Conservation (phyloP, 2,888 invertebrate species). For the Sinhomidia bicolor region DNA sequence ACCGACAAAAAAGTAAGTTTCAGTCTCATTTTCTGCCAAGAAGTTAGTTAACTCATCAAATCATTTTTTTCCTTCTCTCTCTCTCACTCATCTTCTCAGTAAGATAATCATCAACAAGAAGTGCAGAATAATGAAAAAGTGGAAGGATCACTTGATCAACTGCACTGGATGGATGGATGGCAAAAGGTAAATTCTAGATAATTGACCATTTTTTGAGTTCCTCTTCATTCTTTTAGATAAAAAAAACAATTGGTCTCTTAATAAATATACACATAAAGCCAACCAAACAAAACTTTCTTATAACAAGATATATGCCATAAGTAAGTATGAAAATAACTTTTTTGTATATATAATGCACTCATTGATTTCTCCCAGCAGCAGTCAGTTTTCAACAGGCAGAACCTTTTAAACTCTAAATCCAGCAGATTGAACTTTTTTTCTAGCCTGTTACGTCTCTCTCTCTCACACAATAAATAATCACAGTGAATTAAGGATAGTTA, state of each 20-base stretch:
- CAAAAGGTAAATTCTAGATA: not conserved
- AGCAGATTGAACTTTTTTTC: not conserved
- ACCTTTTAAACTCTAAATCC: no score
- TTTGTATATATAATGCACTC: not conserved
- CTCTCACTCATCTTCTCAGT: not conserved
- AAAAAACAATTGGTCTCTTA: not conserved
- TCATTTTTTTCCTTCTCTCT: not conserved
- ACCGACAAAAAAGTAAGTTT: not conserved
- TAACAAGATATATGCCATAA: not conserved
- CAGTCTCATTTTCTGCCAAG: constrained; percentile 17
- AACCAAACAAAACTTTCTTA: not conserved
- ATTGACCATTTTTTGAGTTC: not conserved
- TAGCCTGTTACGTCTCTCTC: not conserved
- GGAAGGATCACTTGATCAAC: constrained; percentile 60
- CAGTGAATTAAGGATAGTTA: constrained; percentile 61
- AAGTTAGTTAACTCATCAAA: not conserved
- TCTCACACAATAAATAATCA: constrained; percentile 52
- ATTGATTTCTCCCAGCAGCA: not conserved
- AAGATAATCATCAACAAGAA: constrained; percentile 13
- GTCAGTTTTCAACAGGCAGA: no score
- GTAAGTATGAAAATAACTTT: constrained; percentile 22
- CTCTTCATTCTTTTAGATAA: not conserved
- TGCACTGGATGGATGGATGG: not conserved
- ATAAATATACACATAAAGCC: constrained; percentile 31
- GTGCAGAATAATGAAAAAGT: constrained; percentile 25